These are phyloP conservation scores for Goniozus legneri DNA, from an alignment of 1,140 invertebrate genomes.

Conservation along the genomic window DNA sequence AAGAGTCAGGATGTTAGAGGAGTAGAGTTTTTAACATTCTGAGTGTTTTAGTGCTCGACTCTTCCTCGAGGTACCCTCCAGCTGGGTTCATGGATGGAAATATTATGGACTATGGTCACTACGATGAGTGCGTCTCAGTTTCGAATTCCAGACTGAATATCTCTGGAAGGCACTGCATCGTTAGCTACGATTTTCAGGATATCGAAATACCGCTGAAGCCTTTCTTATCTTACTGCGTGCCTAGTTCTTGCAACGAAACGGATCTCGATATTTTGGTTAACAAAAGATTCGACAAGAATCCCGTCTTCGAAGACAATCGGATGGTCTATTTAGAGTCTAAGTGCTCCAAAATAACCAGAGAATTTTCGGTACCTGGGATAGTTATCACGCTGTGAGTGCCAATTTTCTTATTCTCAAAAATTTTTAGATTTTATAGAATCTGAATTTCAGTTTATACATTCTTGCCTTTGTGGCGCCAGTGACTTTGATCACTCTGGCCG, in stretches of 20 bases:
- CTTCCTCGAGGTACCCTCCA: slow-evolving; percentile 23
- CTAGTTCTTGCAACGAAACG: neutral
- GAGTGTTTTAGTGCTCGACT: slow-evolving; percentile 31
- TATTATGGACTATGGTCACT: slow-evolving; percentile 25
- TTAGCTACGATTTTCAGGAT: neutral
- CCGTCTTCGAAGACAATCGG: neutral
- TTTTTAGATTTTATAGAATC: too few species aligned
- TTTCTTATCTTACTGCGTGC: neutral
- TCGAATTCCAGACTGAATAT: neutral
- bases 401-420: too few species aligned
- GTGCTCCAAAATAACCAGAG: too few species aligned
- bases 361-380: too few species aligned
- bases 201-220: neutral
- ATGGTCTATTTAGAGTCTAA: neutral
- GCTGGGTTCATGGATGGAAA: slow-evolving; percentile 27
- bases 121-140: slow-evolving; percentile 25
- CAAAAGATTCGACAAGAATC: neutral
- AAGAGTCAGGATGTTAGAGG: too few species aligned
- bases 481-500: neutral
- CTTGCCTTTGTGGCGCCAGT: too few species aligned
- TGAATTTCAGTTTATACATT: too few species aligned
- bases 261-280: neutral
- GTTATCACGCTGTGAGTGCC: too few species aligned
- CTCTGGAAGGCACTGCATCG: neutral
- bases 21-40: too few species aligned